Evolutionary conservation across 1,140 invertebrate genomes (phyloP), one percentile per base, ranked within the genome.

Genomic region (Drosophila littoralis): DNA sequence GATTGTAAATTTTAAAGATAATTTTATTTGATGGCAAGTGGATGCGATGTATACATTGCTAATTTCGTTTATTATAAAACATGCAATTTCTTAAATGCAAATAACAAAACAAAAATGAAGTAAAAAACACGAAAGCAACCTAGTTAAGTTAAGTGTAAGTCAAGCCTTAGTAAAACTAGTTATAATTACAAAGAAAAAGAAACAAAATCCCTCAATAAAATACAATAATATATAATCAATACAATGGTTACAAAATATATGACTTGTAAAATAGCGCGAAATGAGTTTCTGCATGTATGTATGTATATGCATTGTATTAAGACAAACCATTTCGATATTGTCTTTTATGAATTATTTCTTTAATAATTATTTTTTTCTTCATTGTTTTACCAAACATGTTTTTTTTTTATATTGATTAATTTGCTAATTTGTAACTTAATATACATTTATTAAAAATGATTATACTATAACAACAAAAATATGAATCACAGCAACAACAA

Each of bases 111-210:
- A 77, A 36, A 32, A 13, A 32, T 51, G 48, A 64, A 64, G 75
- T 63, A 60, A 81, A 69, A 65, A 54, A 42, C 28, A 67, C 38
- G 60, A 55, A 54, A 66, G 67, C 48, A 73, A 79, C 70, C 48
- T 86, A 86, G 82, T 77, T 86, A 86, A 86, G 82, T 86, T 75
- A 88, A 75, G 79, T 85, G 78, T 86, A 86, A 86, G 82, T 83
- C 82, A 86, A 86, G 82, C 82, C 82, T 86, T 86, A 86, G 82
- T 86, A 86, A 86, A 85, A 86, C 82, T 86, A 86, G 82, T 88
- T 86, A 54, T 85, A 81, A 79, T 68, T 65, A 73, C 51, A 57
- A 83, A 50, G 40, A 67, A 36, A 64, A 77, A n/a, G 42, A 69
- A 52, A 67, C 12, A 38, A 40, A 22, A 40, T 55, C 22, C 43